Percentiles rank a stretch among this genome's conserved stretches.
Evolutionary conservation across 2,888 invertebrate genomes (phyloP).

Genomic region (Cerastis leucographa): DNA sequence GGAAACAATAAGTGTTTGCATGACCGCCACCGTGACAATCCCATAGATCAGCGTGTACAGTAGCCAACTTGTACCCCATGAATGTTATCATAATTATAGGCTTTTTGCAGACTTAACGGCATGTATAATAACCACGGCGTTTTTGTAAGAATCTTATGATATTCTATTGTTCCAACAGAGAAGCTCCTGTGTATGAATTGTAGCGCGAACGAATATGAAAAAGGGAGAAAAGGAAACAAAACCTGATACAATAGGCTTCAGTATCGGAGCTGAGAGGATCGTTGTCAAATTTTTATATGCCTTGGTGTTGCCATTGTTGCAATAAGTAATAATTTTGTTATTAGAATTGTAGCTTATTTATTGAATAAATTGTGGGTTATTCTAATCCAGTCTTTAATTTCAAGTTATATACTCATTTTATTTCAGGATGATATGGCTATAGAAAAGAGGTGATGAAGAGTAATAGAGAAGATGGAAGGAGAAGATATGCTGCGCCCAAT

Average conservation of each 20-base stretch:
- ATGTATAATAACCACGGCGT: conserved; percentile 36
- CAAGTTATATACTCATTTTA: neutral
- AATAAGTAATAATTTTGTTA: no score
- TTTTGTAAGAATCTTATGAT: conserved; percentile 44
- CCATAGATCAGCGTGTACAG: conserved; percentile 4
- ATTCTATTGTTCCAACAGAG: conserved; percentile 61
- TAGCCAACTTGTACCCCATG: conserved; percentile 3
- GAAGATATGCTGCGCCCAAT: no score
- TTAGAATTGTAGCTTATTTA: neutral
- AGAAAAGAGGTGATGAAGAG: no score
- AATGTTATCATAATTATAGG: conserved; percentile 11
- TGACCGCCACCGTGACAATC: conserved; percentile 2
- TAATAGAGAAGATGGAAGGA: no score
- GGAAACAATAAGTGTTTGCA: neutral
- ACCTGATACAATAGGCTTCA: conserved; percentile 83
- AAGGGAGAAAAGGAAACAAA: conserved; percentile 75
- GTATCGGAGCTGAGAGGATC: conserved; percentile 83
- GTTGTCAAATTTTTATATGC: conserved; percentile 86
- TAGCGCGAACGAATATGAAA: conserved; percentile 81
- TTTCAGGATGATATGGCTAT: neutral
- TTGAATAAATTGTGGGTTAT: neutral
- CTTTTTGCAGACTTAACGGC: conserved; percentile 31
- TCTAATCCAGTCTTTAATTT: neutral
- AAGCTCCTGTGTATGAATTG: conserved; percentile 80
- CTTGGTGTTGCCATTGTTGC: conserved; percentile 61